A percentile compares a stretch with the other conserved stretches of the same genome.
Evolutionary conservation across 1,140 invertebrate genomes (phyloP).

Genomic region (Temnothorax curvispinosus): DNA sequence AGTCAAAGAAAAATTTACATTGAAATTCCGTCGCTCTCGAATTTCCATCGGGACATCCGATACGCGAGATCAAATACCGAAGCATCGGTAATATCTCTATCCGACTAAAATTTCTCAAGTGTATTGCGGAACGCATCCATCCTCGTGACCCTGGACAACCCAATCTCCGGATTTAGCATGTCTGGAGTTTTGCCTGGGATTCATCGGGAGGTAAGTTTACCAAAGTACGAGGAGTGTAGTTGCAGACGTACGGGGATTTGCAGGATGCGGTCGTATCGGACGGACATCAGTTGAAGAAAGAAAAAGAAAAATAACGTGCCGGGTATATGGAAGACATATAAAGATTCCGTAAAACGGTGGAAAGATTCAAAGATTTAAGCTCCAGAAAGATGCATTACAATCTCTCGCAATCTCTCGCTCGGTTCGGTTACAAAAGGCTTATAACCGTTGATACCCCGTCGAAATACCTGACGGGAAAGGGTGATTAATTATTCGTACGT

Average conservation of each 20-base stretch:
- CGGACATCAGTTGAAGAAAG: not conserved
- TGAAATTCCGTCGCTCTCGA: not conserved
- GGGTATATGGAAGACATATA: not conserved
- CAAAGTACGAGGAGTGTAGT: constrained; percentile 26
- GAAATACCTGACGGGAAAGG: not conserved
- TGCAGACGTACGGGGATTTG: constrained; percentile 30
- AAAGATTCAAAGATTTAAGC: constrained; percentile 20
- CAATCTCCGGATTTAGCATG: constrained; percentile 60
- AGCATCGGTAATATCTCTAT: constrained; percentile 30
- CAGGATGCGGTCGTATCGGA: constrained; percentile 22
- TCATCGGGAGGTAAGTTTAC: constrained; percentile 54
- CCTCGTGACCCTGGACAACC: constrained; percentile 53
- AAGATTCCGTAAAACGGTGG: not conserved
- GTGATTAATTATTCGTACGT: constrained; percentile 16
- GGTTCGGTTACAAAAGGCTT: not conserved
- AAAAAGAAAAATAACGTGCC: not conserved
- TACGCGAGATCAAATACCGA: constrained; percentile 14
- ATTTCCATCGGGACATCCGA: not conserved
- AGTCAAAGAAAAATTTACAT: not conserved
- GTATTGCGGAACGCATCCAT: constrained; percentile 45
- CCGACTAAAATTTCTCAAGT: constrained; percentile 53
- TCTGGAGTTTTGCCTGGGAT: constrained; percentile 56
- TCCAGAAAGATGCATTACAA: not conserved
- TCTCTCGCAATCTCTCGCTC: not conserved
- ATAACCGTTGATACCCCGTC: not conserved